Percentiles rank a stretch among this genome's conserved stretches.
phyloP scores from a whole-genome alignment of 1,140 invertebrate species.

The Drosophila kepulauana region DNA sequence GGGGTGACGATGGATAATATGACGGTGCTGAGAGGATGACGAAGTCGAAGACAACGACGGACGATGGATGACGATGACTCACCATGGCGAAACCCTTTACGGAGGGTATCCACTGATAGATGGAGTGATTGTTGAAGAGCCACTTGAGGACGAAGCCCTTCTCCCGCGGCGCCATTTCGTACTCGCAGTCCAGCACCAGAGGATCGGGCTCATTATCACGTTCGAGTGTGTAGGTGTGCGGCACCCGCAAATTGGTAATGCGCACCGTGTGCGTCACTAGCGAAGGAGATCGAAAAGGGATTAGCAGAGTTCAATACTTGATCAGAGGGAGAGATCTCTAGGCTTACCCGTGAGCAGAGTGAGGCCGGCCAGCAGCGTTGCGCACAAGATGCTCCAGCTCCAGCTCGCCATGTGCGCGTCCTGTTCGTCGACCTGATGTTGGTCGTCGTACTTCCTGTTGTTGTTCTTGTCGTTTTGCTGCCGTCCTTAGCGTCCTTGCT shows the following conservation, averaged over 20 bases:
- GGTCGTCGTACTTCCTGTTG: slow-evolving; percentile 34
- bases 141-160: slow-evolving; percentile 84
- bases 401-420: slow-evolving; percentile 68
- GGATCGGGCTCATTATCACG: slow-evolving; percentile 79
- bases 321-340: neutral
- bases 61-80: slow-evolving; percentile 52
- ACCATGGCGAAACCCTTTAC: slow-evolving; percentile 84
- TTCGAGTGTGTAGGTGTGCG: slow-evolving; percentile 80
- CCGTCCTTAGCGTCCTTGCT: slow-evolving; percentile 31
- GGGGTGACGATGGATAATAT: slow-evolving; percentile 22
- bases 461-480: slow-evolving; percentile 27
- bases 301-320: too few relatives aligned
- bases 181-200: slow-evolving; percentile 83
- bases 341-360: slow-evolving; percentile 74
- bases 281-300: neutral
- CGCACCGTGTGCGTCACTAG: slow-evolving; percentile 76
- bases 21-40: too few relatives aligned
- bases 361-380: slow-evolving; percentile 74
- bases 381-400: slow-evolving; percentile 64
- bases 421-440: slow-evolving; percentile 51
- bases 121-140: slow-evolving; percentile 83
- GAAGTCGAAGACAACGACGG: too few relatives aligned
- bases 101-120: slow-evolving; percentile 85
- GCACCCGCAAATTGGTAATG: slow-evolving; percentile 83
- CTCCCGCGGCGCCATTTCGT: slow-evolving; percentile 75